A percentile compares a stretch with the other conserved stretches of the same genome.
These are phyloP conservation scores for Microchirus variegatus DNA, from an alignment of 2,797 vertebrate genomes.

Conservation along the genomic window DNA sequence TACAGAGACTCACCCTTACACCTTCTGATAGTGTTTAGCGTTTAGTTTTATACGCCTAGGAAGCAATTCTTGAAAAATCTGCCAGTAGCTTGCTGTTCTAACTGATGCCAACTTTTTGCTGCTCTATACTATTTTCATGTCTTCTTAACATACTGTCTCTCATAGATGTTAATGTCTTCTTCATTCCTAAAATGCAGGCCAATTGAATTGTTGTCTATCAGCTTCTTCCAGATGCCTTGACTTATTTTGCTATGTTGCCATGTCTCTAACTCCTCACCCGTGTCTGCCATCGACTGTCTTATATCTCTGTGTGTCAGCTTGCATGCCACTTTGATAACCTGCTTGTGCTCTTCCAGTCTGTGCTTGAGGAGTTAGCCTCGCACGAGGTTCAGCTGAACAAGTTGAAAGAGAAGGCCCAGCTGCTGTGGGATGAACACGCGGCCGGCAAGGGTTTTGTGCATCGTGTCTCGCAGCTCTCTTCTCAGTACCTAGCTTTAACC, in stretches of 20 bases:
- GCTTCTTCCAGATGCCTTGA: conserved; percentile 17
- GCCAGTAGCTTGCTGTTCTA: conserved; percentile 21
- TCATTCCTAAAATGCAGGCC: not conserved
- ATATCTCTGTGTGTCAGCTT: conserved; percentile 61
- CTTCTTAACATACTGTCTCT: conserved; percentile 27
- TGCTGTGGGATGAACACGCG: conserved; percentile 92
- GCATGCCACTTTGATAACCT: conserved; percentile 85
- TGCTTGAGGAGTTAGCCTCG: conserved; percentile 95
- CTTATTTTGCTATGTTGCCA: conserved; percentile 48
- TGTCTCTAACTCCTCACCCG: conserved; percentile 52
- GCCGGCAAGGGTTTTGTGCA: conserved; percentile 94
- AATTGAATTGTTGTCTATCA: conserved; percentile 21
- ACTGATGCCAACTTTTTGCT: conserved; percentile 31
- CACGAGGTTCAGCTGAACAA: conserved; percentile 91
- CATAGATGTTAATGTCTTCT: conserved; percentile 7
- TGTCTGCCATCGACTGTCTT: conserved; percentile 63
- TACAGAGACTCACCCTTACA: conserved; percentile 34
- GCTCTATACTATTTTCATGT: conserved; percentile 27
- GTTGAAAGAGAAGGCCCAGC: conserved; percentile 95
- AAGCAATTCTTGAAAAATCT: conserved; percentile 15
- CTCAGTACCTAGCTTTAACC: conserved; percentile 94
- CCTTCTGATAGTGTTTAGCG: conserved; percentile 1
- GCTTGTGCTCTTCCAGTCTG: conserved; percentile 92
- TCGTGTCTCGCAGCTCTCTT: conserved; percentile 94
- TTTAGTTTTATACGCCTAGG: conserved; percentile 2